These are phyloP conservation scores for Lagopus leucura DNA, from an alignment of 2,113 vertebrate genomes.

Conservation along the genomic window DNA sequence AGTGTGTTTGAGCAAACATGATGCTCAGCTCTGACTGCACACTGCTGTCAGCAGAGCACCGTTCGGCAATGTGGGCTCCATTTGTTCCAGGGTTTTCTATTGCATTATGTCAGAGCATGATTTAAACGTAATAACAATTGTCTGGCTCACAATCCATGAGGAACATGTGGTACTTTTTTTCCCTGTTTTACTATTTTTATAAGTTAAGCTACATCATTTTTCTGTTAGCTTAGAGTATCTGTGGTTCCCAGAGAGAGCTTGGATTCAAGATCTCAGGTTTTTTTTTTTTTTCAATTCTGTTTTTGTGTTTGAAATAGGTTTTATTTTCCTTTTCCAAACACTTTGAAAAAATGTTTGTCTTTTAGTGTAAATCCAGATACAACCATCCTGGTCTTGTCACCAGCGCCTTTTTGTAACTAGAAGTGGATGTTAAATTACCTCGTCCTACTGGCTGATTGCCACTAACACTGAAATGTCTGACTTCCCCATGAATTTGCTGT, in stretches of 20 bases:
- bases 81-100: background rate
- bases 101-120: constrained; percentile 3
- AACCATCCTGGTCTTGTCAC: constrained; percentile 61
- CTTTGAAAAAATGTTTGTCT: constrained; percentile 26
- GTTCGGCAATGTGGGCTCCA: background rate
- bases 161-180: constrained; percentile 19
- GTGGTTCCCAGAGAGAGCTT: constrained; percentile 33
- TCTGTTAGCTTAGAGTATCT: constrained; percentile 9
- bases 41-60: background rate
- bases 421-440: constrained; percentile 39
- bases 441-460: constrained; percentile 63
- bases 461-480: constrained; percentile 40
- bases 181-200: constrained; percentile 46
- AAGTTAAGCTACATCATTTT: constrained; percentile 59
- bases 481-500: constrained; percentile 34
- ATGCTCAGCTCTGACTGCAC: background rate
- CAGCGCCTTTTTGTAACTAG: constrained; percentile 61
- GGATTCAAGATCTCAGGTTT: background rate
- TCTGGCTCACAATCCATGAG: constrained; percentile 7
- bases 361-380: constrained; percentile 58
- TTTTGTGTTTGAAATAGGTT: background rate
- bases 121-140: constrained; percentile 46
- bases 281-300: background rate
- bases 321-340: constrained; percentile 30
- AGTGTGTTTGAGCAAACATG: background rate